Evolutionary conservation across 2,888 invertebrate genomes (phyloP), one percentile per base, ranked within the genome.

Genomic region (Arge pagana): DNA sequence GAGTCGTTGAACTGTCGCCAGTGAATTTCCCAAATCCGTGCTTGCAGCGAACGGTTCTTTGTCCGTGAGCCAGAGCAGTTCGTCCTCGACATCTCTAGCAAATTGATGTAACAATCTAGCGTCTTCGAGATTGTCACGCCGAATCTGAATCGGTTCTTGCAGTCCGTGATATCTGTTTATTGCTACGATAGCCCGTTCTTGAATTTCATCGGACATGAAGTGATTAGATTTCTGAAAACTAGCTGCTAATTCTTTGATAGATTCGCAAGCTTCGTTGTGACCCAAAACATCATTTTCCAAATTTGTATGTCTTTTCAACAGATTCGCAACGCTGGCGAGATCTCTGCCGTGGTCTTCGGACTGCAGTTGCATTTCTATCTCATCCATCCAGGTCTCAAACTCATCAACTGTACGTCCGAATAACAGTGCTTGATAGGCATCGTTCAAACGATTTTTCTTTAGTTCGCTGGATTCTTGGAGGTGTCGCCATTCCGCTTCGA

Each of bases 381-480:
- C 96, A 64, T 93, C 93, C 77, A 96, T 87, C 96, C 97, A 98
- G 10, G 85, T 81, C 65, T 93, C 90, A 71, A 97, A 88, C 77
- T 98, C 97, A 65, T 96, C 96, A 49, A 97, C 78, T 1, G 90
- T 90, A 4, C 96, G 84, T 60, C 89, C 87, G 74, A 93, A 96
- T 37, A 93, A 82, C 10, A 95, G 76, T 0, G 95, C 96, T 76
- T 94, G 92, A 77, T 95, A 91, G 0, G 96, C 95, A 72, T 96
- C 93, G 62, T 89, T 88, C 0, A 97, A 79, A 4, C 95, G 83
- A 57, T 89, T 88, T 51, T 90, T 87, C 63, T 97, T 96, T 8
- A 90, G 79, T 54, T 87, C 85, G 0, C 94, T 91, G 0, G 90
- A 85, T 31, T 88, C 86, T 74, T 91, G 87, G 3, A 98, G 78